These are phyloP conservation scores for Eolophus roseicapilla DNA, from an alignment of 2,113 vertebrate genomes.

Conservation along the genomic window DNA sequence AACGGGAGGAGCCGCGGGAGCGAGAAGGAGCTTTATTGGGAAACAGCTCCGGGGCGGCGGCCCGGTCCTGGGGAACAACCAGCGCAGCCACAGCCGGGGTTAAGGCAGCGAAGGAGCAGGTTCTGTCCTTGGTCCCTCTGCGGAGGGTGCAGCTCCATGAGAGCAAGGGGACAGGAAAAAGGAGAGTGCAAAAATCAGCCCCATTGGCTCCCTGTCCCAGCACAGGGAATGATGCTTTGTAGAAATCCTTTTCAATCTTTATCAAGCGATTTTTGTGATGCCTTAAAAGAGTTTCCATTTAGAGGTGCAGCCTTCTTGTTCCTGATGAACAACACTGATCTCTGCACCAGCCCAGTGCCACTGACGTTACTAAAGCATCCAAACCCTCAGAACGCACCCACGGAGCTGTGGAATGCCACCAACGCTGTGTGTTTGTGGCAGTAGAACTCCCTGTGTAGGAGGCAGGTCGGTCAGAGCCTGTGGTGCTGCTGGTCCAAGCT, in stretches of 20 bases:
- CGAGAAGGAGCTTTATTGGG: not conserved
- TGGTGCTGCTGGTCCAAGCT: accelerated
- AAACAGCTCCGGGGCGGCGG: not conserved
- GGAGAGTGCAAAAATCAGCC: not conserved
- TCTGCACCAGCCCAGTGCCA: not conserved
- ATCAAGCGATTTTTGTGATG: accelerated
- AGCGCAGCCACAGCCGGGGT: no score
- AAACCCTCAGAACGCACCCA: not conserved
- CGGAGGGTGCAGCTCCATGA: not conserved
- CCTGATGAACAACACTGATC: not conserved
- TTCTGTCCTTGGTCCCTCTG: no score
- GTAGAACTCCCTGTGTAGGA: accelerated
- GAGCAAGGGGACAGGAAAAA: not conserved
- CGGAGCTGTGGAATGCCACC: no score
- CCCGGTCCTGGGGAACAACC: no score
- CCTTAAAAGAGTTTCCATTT: not conserved
- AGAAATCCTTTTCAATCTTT: not conserved
- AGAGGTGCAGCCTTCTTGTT: not conserved
- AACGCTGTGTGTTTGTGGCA: accelerated
- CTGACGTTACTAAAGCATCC: not conserved
- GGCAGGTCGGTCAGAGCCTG: not conserved
- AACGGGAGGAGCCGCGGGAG: accelerated
- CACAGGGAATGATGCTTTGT: not conserved
- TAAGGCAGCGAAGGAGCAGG: not conserved
- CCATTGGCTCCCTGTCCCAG: no score